Conservation (phyloP, 2,888 invertebrate species). For the Callosobruchus maculatus region DNA sequence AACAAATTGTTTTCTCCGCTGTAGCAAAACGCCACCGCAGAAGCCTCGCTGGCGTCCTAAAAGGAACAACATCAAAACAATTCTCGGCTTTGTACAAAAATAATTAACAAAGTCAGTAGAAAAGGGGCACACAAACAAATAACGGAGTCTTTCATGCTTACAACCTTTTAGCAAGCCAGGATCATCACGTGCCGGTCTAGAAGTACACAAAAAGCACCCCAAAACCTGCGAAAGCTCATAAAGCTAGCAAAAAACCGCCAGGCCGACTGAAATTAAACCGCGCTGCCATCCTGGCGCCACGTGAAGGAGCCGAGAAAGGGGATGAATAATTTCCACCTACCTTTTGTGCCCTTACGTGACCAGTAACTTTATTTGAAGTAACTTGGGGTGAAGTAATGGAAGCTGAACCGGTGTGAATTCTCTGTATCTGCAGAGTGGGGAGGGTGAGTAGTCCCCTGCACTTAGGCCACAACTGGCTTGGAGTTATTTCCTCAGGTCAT, state of each 20-base stretch:
- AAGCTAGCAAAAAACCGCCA: neutral
- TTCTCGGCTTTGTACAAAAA: neutral
- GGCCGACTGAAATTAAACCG: neutral
- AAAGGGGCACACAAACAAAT: neutral
- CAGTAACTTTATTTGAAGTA: neutral
- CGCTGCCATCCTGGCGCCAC: neutral
- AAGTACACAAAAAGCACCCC: neutral
- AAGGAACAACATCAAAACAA: neutral
- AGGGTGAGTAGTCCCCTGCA: no score
- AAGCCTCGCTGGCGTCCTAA: neutral
- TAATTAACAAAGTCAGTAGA: neutral
- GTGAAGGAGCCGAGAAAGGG: neutral
- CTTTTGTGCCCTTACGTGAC: neutral
- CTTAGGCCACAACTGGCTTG: no score
- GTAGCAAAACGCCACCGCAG: no score
- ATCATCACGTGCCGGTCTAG: neutral
- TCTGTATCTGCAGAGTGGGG: no score
- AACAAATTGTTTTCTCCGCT: no score
- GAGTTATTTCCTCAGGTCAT: no score
- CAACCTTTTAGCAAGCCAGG: neutral
- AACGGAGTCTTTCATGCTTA: neutral
- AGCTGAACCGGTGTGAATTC: no score
- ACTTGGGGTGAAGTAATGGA: neutral
- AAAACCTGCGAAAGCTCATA: neutral
- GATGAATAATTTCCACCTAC: neutral